Base-by-base conservation (phyloP, 2,797 vertebrate species). In the Phoxinus dragarum region DNA sequence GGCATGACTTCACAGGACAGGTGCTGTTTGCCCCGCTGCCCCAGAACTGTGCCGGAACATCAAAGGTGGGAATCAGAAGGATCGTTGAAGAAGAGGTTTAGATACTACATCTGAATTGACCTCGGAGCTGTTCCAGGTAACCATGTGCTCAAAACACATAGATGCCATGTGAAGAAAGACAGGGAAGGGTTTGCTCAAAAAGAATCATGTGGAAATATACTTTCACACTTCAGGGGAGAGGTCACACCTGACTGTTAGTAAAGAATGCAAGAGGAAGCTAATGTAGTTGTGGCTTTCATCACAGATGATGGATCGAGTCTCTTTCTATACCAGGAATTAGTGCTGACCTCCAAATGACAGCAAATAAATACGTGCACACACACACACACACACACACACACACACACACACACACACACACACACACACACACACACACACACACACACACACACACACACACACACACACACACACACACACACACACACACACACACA, bases 1-100 rank as follows among this genome's bases (percentile, higher is more conserved):
- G 85, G 88, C 87, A 85, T 90, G 88, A 91, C 87, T 88, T 91
- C 90, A 91, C 84, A 86, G 90, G 85, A 89, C 89, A 90, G 89
- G 90, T 91, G 90, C 88, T 89, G 88, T 89, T 87, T 85, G 80
- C 88, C 73, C 72, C 73, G 75, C 80, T 42, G 84, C 89, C 82
- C 87, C 86, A 89, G 80, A 84, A 84, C 85, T 84, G 61, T 84
- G 81, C 84, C 47, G 73, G 80, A 87, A 89, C 89, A 87, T 91
- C 89, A 91, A 90, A 86, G 81, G 67, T 78, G 84, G 84, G 84
- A 88, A 80, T 68, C 71, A 72, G 87, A 71, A 80, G 31, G 74
- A 72, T 78, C 44, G 34, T 19, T 78, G 67, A 87, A 52, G 56
- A 54, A 79, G 64, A 87, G 78, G 77, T 84, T 87, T 87, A 88